These are phyloP conservation scores for Gandaritis pyraliata DNA, from an alignment of 2,888 invertebrate species.

Conservation along the genomic window DNA sequence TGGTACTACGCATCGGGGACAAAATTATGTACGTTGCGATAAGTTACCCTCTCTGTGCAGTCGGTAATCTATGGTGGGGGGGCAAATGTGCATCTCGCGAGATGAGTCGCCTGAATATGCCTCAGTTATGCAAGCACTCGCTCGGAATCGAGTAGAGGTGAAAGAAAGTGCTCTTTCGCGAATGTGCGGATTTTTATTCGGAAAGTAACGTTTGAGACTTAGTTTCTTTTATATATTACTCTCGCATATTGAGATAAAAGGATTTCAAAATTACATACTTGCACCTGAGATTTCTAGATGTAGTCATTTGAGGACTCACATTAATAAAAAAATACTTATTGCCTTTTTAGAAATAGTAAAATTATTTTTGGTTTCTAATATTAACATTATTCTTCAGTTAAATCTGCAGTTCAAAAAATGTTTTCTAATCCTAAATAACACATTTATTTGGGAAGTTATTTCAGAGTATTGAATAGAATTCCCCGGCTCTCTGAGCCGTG, in stretches of 20 bases:
- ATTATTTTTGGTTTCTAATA: too few relatives aligned
- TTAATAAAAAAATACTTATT: too few relatives aligned
- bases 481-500: not conserved
- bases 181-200: slow-evolving; percentile 21
- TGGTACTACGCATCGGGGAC: too few relatives aligned
- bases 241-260: not conserved
- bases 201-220: slow-evolving; percentile 5
- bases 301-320: too few relatives aligned
- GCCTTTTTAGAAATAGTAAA: too few relatives aligned
- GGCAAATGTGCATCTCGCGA: slow-evolving; percentile 48
- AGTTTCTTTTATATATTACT: not conserved
- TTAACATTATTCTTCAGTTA: too few relatives aligned
- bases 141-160: slow-evolving; percentile 31
- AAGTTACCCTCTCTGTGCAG: slow-evolving; percentile 11
- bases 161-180: slow-evolving; percentile 28
- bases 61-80: slow-evolving; percentile 23
- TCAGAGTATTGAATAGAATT: not conserved
- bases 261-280: too few relatives aligned
- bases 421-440: not conserved
- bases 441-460: not conserved
- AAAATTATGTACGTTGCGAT: too few relatives aligned
- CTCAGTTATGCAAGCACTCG: slow-evolving; percentile 37
- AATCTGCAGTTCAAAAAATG: too few relatives aligned
- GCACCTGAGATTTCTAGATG: too few relatives aligned
- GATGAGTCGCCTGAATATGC: slow-evolving; percentile 44